Evolutionary conservation across 2,797 vertebrate species (phyloP).

Genomic region (Ctenopoma multispine): DNA sequence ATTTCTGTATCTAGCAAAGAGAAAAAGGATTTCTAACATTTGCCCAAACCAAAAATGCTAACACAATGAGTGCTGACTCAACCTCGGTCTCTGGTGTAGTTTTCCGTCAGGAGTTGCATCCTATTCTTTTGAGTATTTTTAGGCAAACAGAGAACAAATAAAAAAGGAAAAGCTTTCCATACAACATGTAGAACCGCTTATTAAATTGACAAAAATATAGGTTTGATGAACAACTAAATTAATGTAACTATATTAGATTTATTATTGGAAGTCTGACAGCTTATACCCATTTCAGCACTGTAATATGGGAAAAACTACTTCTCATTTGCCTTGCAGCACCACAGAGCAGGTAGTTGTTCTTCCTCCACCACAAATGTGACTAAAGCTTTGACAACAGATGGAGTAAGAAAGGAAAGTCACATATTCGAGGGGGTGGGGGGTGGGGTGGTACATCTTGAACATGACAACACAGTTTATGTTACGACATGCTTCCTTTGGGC

Average conservation of each 20-base stretch:
- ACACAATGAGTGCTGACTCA: not conserved
- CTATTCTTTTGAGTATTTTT: too few species aligned
- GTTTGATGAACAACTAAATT: too few species aligned
- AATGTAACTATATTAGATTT: too few species aligned
- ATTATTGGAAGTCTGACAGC: too few species aligned
- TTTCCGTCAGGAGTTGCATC: too few species aligned
- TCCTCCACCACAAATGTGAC: conserved; percentile 7
- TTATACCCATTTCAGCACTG: too few species aligned
- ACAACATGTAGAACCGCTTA: too few species aligned
- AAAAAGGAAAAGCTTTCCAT: too few species aligned
- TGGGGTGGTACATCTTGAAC: not conserved
- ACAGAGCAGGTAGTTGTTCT: not conserved
- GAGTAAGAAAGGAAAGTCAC: conserved; percentile 18
- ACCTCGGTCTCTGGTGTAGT: not conserved
- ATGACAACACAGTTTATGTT: conserved; percentile 1
- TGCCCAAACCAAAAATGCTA: not conserved
- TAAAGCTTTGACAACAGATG: conserved; percentile 20
- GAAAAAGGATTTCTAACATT: not conserved
- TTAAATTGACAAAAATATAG: too few species aligned
- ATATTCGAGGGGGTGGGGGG: not conserved
- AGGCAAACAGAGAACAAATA: too few species aligned
- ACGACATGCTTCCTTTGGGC: conserved; percentile 2
- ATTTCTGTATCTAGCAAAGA: not conserved
- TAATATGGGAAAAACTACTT: too few species aligned
- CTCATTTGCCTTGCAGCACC: not conserved